Evolutionary conservation across 1,140 invertebrate species (phyloP).

Genomic region (Drosophila dunni): DNA sequence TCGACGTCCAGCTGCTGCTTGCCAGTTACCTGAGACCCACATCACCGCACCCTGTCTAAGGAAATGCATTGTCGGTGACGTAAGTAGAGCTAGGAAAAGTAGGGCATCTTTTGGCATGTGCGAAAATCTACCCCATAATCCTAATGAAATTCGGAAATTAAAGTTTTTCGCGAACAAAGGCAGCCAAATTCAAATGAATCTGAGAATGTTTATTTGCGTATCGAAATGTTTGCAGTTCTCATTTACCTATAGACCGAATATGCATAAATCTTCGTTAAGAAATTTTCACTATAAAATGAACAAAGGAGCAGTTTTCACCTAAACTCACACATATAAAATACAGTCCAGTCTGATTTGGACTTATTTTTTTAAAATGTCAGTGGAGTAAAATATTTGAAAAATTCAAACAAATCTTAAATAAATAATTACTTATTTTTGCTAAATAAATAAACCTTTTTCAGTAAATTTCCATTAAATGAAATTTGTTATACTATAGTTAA

Average conservation of each 20-base stretch:
- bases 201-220: conserved; percentile 72
- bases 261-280: conserved; percentile 61
- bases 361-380: too few species aligned
- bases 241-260: conserved; percentile 39
- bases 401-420: too few species aligned
- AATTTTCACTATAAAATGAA: conserved; percentile 22
- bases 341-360: too few species aligned
- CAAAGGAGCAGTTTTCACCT: not conserved
- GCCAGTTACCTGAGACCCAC: conserved; percentile 47
- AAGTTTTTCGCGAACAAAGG: conserved; percentile 46
- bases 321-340: conserved; percentile 2
- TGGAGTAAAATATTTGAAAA: too few species aligned
- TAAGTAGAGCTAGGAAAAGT: conserved; percentile 51
- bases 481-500: too few species aligned
- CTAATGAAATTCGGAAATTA: conserved; percentile 51
- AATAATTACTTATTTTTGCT: too few species aligned
- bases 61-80: conserved; percentile 53
- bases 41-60: conserved; percentile 42
- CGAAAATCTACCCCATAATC: conserved; percentile 81
- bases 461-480: too few species aligned
- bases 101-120: conserved; percentile 49
- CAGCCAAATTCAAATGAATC: conserved; percentile 54
- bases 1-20: conserved; percentile 61
- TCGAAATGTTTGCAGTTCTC: conserved; percentile 62
- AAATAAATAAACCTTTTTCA: too few species aligned